Conservation (phyloP, 2,888 invertebrate genomes). For the Metallyticus violacea region DNA sequence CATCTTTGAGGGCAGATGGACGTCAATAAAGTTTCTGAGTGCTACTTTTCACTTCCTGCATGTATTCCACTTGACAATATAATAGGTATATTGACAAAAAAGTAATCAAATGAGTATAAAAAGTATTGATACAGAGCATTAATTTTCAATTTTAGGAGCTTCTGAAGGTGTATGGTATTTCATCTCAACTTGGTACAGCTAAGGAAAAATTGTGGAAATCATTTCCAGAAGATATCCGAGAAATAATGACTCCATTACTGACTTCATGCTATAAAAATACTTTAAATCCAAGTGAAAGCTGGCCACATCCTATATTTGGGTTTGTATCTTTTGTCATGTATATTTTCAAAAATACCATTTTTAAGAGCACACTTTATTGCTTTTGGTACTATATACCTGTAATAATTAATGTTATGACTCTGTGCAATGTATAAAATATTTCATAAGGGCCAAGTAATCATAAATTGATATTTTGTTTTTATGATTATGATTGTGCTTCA, state of each 20-base stretch:
- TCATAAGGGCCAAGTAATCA: too few species aligned
- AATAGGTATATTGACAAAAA: too few species aligned
- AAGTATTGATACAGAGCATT: neutral
- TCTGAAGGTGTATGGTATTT: conserved; percentile 66
- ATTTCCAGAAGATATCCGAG: conserved; percentile 68
- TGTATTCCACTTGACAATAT: too few species aligned
- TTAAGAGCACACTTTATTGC: too few species aligned
- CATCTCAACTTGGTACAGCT: conserved; percentile 53
- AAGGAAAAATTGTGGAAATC: conserved; percentile 62
- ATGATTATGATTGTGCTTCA: neutral
- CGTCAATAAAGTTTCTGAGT: too few species aligned
- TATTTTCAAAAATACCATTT: too few species aligned
- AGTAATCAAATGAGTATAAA: too few species aligned
- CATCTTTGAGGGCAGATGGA: too few species aligned
- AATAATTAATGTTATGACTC: too few species aligned
- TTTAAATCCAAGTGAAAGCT: conserved; percentile 34
- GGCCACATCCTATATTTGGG: conserved; percentile 47
- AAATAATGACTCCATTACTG: conserved; percentile 71
- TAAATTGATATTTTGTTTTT: neutral
- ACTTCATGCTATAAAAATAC: conserved; percentile 56
- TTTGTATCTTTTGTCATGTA: conserved; percentile 35
- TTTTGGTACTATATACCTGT: too few species aligned
- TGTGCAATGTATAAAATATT: too few species aligned
- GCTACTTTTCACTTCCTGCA: too few species aligned
- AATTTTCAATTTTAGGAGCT: conserved; percentile 58